A percentile compares a stretch with the other conserved stretches of the same genome.
phyloP scores from a whole-genome alignment of 2,797 vertebrate genomes.

The Steatocranus sp. region DNA sequence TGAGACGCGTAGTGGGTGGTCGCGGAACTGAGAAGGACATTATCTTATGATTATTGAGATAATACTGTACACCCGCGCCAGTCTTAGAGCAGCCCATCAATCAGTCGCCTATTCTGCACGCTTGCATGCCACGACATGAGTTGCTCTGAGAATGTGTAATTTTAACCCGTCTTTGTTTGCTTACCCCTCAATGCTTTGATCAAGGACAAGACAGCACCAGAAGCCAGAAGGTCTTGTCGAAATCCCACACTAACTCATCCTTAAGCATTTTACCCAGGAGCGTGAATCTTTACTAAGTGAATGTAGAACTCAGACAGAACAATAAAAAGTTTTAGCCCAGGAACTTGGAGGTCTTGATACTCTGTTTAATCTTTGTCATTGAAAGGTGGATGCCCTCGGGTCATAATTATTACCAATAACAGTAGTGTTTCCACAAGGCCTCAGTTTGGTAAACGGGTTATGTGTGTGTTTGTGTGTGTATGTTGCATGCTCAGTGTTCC shows the following conservation, averaged over 20 bases:
- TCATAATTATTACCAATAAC: conserved; percentile 71
- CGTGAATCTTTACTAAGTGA: conserved; percentile 36
- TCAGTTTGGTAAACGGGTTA: conserved; percentile 59
- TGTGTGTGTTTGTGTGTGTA: conserved; percentile 20
- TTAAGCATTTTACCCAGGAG: conserved; percentile 26
- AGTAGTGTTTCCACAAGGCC: conserved; percentile 53
- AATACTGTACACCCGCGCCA: conserved; percentile 69
- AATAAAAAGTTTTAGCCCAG: conserved; percentile 51
- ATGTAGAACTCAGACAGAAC: conserved; percentile 22
- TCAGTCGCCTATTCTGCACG: conserved; percentile 66
- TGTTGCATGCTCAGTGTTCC: conserved; percentile 65
- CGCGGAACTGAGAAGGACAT: conserved; percentile 70
- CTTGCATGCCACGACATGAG: conserved; percentile 67
- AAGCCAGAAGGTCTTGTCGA: conserved; percentile 47
- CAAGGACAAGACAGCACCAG: conserved; percentile 63
- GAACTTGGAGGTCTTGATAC: conserved; percentile 45
- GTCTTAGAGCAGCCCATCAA: conserved; percentile 70
- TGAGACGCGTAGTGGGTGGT: conserved; percentile 66
- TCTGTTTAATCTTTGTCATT: conserved; percentile 65
- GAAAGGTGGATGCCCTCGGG: conserved; percentile 61
- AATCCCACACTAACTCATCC: conserved; percentile 48
- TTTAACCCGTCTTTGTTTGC: conserved; percentile 73
- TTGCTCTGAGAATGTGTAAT: conserved; percentile 66
- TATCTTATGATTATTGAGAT: conserved; percentile 78
- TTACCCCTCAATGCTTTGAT: conserved; percentile 66